Evolutionary conservation across 2,113 vertebrate species (phyloP), one percentile per base, ranked within the genome.

Genomic region (Microtus montanus): DNA sequence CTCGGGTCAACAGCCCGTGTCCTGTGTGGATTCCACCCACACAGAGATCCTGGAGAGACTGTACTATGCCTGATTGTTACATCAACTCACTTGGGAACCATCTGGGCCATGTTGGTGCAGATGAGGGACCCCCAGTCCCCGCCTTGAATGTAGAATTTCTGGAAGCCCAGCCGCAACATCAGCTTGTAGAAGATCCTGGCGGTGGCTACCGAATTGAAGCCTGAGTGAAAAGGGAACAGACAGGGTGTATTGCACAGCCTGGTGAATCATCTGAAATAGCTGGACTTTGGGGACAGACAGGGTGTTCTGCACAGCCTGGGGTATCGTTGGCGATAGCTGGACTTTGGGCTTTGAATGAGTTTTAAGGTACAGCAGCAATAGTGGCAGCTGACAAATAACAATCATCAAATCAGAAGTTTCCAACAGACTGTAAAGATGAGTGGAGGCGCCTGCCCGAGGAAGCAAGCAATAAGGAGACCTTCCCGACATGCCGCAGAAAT

Each of bases 101-200:
- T 97, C 96, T 98, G 98, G 20, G 98, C 98, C 38, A 99, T 98
- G 93, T 98, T 98, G 94, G 98, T 98, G 85, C 98, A 98, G 96
- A 99, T 97, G 75, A 98, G 86, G 64, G 97, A 95, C 5, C 99
- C 99, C 95, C 98, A 98, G 93, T 99, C 99, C 47, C 98, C 99
- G 0, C 99, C 98, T 92, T 99, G 98, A 4, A 95, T 1, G 0
- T 98, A 99, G 97, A 98, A 99, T 63, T 98, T 94, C 0, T 33
- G 94, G 95, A 98, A 98, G 79, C 98, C 98, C 92, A 99, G 97
- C 4, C 98, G 97, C 66, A 94, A 96, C 98, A 99, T 99, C 97
- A 99, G 54, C 44, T 99, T 98, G 20, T 98, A 98, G 73, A 99
- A 99, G 64, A 99, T 49, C 73, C 98, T 98, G 83, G 98, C 98